Conservation (phyloP, 2,888 invertebrate genomes). For the Drosophila conformis region DNA sequence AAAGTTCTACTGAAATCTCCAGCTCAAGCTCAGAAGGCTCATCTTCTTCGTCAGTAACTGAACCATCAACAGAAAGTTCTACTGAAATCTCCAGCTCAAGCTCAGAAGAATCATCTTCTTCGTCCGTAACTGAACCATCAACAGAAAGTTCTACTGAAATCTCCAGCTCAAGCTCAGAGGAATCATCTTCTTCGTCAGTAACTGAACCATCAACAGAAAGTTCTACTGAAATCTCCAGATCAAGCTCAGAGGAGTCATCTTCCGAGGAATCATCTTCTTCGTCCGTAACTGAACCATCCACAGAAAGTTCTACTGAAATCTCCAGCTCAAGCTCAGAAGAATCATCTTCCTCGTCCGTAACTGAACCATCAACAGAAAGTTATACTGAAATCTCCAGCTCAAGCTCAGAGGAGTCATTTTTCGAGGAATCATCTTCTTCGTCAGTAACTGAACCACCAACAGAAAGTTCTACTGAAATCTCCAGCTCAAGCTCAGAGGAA, state of each 20-base stretch:
- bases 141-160: slow-evolving; percentile 10
- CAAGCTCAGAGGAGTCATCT: not conserved
- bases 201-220: slow-evolving; percentile 1
- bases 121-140: not conserved
- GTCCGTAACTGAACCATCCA: too few relatives aligned
- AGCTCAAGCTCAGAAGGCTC: not conserved
- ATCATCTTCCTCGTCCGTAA: too few relatives aligned
- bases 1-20: not conserved
- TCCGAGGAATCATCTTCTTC: not conserved
- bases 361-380: too few relatives aligned
- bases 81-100: not conserved
- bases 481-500: too few relatives aligned
- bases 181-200: not conserved
- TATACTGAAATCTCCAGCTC: too few relatives aligned
- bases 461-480: too few relatives aligned
- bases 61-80: slow-evolving; percentile 4
- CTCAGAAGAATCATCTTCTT: slow-evolving; percentile 2
- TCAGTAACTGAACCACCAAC: too few relatives aligned
- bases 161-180: not conserved
- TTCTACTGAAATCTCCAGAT: slow-evolving; percentile 7
- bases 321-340: too few relatives aligned
- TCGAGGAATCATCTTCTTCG: too few relatives aligned
- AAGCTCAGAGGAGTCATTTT: too few relatives aligned
- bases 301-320: too few relatives aligned
- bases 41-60: not conserved